Base-by-base conservation (phyloP, 2,888 invertebrate genomes). In the Agapetus fuscipes region DNA sequence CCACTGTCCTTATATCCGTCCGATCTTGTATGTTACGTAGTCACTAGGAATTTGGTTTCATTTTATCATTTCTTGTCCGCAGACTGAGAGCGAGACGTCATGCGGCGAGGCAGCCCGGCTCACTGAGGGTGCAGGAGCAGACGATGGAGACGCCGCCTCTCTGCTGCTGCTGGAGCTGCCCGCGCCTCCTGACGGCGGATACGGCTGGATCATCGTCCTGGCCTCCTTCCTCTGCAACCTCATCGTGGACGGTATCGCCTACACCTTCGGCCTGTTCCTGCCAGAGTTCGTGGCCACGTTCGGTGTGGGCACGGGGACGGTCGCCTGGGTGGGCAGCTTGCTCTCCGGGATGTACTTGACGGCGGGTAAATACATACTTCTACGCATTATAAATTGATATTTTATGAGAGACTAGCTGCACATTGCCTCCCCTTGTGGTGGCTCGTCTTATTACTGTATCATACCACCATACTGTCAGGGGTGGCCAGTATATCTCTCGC, bases 171-270 rank as follows among this genome's bases (percentile, higher is more conserved):
- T 79, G 51, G 84, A 83, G 52, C 66, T 87, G 46, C 89, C 89
- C 14, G 86, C 88, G 38, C 88, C 89, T 36, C 89, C 89, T 26
- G 89, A 89, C 61, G 88, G 88, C 49, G 94, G 94, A 34, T 91
- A 86, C 66, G 89, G 89, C 43, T 90, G 89, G 90, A 68, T 95
- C 56, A 87, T 98, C 57, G 95, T 96, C 37, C 81, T 90, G 55
- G 93, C 94, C 37, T 93, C 94, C 30, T 95, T 98, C 65, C 81
- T 96, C 80, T 93, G 93, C 66, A 96, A 97, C 75, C 79, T 97
- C 72, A 87, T 97, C 52, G 94, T 98, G 40, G 97, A 98, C 62
- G 98, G 93, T 52, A 93, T 98, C 48, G 90, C 94, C n/a, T 97
- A 96, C 65, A 91, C 95, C 5, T 98, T 97, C 62, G 96, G 97